Conservation (phyloP, 2,113 vertebrate species). For the Menura novaehollandiae region DNA sequence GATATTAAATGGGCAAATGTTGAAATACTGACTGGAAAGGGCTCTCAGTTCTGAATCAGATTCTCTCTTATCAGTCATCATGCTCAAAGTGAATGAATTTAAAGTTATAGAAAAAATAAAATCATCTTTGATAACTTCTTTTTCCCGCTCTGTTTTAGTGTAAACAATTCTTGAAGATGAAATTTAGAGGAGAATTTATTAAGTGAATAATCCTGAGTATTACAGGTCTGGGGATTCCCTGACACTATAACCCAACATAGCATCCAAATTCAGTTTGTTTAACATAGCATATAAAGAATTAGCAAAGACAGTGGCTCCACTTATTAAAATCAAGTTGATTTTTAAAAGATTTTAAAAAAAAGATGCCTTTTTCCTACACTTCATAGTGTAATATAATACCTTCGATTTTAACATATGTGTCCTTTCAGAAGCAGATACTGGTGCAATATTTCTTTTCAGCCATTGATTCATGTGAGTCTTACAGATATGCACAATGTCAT, state of each 20-base stretch:
- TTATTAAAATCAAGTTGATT: neutral
- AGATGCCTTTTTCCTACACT: neutral
- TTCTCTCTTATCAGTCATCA: neutral
- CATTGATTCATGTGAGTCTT: neutral
- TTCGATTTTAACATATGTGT: neutral
- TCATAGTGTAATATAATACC: neutral
- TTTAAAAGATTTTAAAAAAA: neutral
- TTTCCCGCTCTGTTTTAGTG: neutral
- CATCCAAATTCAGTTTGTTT: neutral
- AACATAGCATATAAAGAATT: neutral
- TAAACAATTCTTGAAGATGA: neutral
- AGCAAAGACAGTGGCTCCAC: neutral
- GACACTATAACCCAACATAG: accelerated
- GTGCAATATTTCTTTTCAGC: neutral
- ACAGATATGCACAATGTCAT: neutral
- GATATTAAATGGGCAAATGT: neutral
- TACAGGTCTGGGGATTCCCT: neutral
- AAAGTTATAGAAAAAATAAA: neutral
- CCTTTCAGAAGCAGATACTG: neutral
- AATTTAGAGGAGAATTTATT: neutral
- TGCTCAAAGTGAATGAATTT: neutral
- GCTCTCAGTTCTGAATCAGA: neutral
- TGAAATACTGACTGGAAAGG: neutral
- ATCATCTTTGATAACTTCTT: neutral
- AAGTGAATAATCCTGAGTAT: neutral